Base-by-base conservation (phyloP, 2,113 vertebrate species). In the Smithornis capensis region DNA sequence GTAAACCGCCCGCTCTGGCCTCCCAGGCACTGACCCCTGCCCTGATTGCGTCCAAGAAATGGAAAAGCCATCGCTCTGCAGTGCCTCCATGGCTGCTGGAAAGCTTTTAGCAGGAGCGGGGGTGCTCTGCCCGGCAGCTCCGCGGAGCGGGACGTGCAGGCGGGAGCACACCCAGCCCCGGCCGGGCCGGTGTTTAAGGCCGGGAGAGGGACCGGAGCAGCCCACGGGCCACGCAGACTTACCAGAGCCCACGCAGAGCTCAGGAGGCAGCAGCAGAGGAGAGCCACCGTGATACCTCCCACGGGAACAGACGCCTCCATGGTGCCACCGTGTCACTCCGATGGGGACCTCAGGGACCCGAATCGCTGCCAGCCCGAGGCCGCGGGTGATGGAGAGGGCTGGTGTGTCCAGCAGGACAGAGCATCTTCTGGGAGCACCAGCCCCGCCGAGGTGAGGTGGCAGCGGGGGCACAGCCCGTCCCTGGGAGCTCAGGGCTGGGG, bases 211-310 rank as follows among this genome's bases (percentile, higher is more conserved):
- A 62, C 4, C 1, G 0, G 55, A 55, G 70, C 14, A 79, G 55
- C 70, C 81, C 56, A 3, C 0, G 6, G 63, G 47, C 21, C 47
- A 7, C 0, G 3, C 56, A 14, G 49, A 97, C 96, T 96, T 94
- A 97, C 96, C 96, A 97, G 76, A 64, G 96, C 95, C 84, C 78
- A 38, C 1, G 4, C 81, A 2, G 71, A 93, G 29, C 91, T 63
- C 59, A 95, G 79, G 42, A 97, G 85, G 37, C 84, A 94, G 92
- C 93, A 94, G 94, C 82, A 96, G 68, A 97, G 59, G 3, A 96
- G 71, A 80, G 42, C 40, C 18, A 8, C 71, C 1, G 1, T 0
- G n/a, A 70, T 2, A 13, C 56, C 53, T 71, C 87, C 86, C 56
- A 9, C 2, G 1, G 67, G 63, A n/a, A 71, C 3, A 1, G 75